These are phyloP conservation scores for Struthidea cinerea DNA, from an alignment of 2,113 vertebrate genomes.

Conservation along the genomic window DNA sequence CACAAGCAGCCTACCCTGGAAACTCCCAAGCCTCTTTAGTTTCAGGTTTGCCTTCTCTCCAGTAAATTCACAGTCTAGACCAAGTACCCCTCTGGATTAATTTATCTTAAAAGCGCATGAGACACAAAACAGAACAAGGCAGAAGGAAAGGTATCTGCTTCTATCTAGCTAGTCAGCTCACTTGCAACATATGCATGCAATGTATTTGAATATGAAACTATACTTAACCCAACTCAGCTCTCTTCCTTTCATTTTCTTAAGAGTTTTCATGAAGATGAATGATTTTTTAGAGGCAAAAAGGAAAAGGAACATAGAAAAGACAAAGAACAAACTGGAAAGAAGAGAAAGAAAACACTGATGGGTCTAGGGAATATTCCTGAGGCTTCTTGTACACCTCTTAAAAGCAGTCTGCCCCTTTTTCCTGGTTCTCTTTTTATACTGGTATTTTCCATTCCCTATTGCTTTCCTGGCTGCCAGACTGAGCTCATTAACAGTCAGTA, in stretches of 20 bases:
- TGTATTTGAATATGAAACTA: not conserved
- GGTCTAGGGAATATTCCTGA: not conserved
- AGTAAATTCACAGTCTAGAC: not conserved
- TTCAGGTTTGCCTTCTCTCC: not conserved
- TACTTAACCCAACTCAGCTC: not conserved
- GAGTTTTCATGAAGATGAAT: not conserved
- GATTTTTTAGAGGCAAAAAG: not conserved
- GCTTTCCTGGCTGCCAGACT: not conserved
- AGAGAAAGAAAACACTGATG: not conserved
- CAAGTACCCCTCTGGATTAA: not conserved
- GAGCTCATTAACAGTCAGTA: not conserved
- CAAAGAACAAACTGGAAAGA: not conserved
- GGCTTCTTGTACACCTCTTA: not conserved
- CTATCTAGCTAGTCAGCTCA: not conserved
- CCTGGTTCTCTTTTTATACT: not conserved
- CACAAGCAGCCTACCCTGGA: not conserved
- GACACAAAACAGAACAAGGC: not conserved
- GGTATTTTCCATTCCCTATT: conserved; percentile 20
- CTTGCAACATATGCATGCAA: not conserved
- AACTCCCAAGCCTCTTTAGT: not conserved
- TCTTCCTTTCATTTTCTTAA: not conserved
- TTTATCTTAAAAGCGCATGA: not conserved
- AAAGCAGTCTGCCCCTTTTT: not conserved
- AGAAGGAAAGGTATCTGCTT: not conserved
- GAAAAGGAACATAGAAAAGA: not conserved